These are phyloP conservation scores for Trinectes maculatus DNA, from an alignment of 2,113 vertebrate species.

Conservation along the genomic window DNA sequence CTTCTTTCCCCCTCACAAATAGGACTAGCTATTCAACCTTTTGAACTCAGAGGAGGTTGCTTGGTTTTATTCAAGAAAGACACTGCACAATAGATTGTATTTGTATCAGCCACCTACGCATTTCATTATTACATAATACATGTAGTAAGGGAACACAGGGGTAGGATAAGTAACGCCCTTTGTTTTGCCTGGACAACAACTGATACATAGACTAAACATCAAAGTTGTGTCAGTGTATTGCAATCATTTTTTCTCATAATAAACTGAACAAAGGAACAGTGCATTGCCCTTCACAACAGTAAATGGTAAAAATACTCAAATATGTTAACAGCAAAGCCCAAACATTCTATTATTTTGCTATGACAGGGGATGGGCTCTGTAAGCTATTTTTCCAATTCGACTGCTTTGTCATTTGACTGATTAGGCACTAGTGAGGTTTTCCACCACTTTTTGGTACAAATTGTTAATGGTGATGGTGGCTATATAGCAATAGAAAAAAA, in stretches of 20 bases:
- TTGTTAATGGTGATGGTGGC: too few species aligned
- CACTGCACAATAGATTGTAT: neutral
- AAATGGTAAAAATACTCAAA: too few species aligned
- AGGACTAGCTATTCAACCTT: slow-evolving; percentile 12
- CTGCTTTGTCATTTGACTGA: too few species aligned
- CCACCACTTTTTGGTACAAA: too few species aligned
- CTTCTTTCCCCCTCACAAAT: slow-evolving; percentile 23
- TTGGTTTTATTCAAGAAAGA: slow-evolving; percentile 7
- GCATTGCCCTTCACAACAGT: too few species aligned
- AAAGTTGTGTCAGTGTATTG: neutral
- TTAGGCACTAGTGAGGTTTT: too few species aligned
- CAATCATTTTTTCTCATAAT: neutral
- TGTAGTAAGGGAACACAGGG: neutral
- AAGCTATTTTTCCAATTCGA: too few species aligned
- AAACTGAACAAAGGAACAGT: too few species aligned
- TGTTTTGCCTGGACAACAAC: neutral
- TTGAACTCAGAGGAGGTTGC: slow-evolving; percentile 18
- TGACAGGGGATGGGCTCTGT: too few species aligned
- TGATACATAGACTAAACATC: neutral
- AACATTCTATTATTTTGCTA: too few species aligned
- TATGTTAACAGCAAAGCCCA: too few species aligned
- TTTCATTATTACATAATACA: slow-evolving; percentile 19
- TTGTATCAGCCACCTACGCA: slow-evolving; percentile 21
- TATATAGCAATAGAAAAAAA: too few species aligned
- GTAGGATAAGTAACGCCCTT: neutral